Percentiles rank a stretch among this genome's conserved stretches.
These are phyloP conservation scores for Tipula unca DNA, from an alignment of 2,888 invertebrate genomes.

Conservation along the genomic window DNA sequence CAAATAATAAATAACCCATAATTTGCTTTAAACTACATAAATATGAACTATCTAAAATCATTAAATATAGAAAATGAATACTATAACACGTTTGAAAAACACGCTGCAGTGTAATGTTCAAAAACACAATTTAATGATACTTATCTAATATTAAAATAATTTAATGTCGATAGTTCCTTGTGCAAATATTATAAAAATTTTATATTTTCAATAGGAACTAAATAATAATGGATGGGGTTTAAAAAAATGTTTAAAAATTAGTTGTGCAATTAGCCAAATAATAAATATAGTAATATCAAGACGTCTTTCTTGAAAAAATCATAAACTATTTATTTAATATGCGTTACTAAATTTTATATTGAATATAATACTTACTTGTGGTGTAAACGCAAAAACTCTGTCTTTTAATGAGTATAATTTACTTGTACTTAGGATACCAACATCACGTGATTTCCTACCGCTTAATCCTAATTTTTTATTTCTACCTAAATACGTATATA, in stretches of 20 bases:
- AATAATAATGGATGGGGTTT: background rate
- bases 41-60: background rate
- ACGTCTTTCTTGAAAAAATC: no score
- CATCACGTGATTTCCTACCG: slow-evolving; percentile 92
- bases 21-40: background rate
- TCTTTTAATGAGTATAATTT: slow-evolving; percentile 94
- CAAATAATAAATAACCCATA: background rate
- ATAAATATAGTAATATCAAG: no score
- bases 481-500: slow-evolving; percentile 90
- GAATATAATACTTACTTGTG: slow-evolving; percentile 63
- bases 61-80: background rate
- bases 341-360: background rate
- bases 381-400: slow-evolving; percentile 95
- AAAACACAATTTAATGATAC: background rate
- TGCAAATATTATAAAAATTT: background rate
- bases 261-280: no score
- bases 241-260: no score
- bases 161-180: background rate
- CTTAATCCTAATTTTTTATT: slow-evolving; percentile 88
- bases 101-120: background rate
- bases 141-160: background rate
- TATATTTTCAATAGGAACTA: background rate
- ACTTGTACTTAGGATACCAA: slow-evolving; percentile 95
- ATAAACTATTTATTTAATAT: background rate
- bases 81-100: background rate